Conservation (phyloP, 2,113 vertebrate genomes). For the Abramis brama region DNA sequence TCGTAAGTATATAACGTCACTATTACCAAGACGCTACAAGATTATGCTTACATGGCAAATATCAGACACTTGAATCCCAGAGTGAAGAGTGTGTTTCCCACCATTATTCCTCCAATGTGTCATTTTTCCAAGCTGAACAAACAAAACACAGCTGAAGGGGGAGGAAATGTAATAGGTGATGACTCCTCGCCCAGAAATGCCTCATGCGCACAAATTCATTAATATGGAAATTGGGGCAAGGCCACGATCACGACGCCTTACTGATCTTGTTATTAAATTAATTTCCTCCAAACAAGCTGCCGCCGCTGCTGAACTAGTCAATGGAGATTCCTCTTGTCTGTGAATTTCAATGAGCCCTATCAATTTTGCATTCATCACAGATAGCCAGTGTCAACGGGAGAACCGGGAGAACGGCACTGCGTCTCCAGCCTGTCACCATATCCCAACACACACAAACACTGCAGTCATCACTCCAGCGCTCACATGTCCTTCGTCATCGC, state of each 20-base stretch:
- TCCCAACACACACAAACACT: background rate
- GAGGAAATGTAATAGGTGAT: conserved; percentile 69
- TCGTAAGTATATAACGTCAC: background rate
- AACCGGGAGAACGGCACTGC: conserved; percentile 33
- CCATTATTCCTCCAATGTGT: background rate
- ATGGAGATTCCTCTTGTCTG: conserved; percentile 57
- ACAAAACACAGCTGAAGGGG: conserved; percentile 49
- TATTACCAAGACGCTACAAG: conserved; percentile 23
- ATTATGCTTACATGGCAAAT: conserved; percentile 27
- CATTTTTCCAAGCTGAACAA: conserved; percentile 15
- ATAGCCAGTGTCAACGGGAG: conserved; percentile 38
- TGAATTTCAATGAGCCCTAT: conserved; percentile 77
- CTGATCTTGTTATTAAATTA: conserved; percentile 77
- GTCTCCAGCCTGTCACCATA: conserved; percentile 44
- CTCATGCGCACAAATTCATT: conserved; percentile 67
- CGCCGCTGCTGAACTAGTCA: conserved; percentile 72
- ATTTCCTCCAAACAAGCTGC: conserved; percentile 71
- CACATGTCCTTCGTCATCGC: conserved; percentile 42
- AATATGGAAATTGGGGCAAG: conserved; percentile 75
- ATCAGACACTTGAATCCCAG: conserved; percentile 7
- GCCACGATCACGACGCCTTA: conserved; percentile 66
- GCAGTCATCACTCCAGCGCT: conserved; percentile 62
- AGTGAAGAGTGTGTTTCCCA: background rate
- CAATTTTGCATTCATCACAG: conserved; percentile 75
- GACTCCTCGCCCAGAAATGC: conserved; percentile 64